Conservation (phyloP, 1,140 invertebrate genomes). For the Heliconius congener region DNA sequence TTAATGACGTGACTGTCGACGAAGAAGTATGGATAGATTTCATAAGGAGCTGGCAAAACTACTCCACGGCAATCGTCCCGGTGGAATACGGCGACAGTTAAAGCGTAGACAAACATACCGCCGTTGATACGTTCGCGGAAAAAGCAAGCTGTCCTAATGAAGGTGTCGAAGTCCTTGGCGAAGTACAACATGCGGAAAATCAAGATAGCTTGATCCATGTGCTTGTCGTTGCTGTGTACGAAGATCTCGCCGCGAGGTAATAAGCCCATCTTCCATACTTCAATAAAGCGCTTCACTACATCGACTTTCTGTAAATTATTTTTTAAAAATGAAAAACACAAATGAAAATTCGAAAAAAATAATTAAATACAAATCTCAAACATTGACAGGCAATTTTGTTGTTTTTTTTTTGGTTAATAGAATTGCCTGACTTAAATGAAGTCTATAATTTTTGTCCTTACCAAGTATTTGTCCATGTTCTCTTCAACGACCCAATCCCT, state of each 20-base stretch:
- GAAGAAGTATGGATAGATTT: constrained; percentile 85
- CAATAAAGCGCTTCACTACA: constrained; percentile 64
- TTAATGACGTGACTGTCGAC: constrained; percentile 84
- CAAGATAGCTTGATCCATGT: constrained; percentile 81
- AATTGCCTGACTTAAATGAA: background rate
- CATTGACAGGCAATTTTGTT: too few relatives aligned
- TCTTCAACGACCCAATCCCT: constrained; percentile 62
- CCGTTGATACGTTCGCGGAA: constrained; percentile 84
- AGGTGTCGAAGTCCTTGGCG: constrained; percentile 85
- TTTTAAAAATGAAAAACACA: background rate
- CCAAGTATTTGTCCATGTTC: constrained; percentile 69
- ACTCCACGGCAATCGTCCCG: constrained; percentile 83
- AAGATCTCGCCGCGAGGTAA: constrained; percentile 82
- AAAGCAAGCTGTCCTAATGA: constrained; percentile 85
- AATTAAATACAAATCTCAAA: too few relatives aligned
- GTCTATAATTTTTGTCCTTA: constrained; percentile 34
- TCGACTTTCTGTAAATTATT: constrained; percentile 61
- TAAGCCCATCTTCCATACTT: constrained; percentile 66
- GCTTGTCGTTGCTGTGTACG: constrained; percentile 79
- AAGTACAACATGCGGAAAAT: constrained; percentile 84
- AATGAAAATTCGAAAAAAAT: background rate
- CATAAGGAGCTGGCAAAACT: constrained; percentile 84
- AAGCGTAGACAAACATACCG: constrained; percentile 84
- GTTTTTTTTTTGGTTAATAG: too few relatives aligned
- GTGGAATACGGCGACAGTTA: constrained; percentile 83